Conservation (phyloP, 2,888 invertebrate species). For the Sinodicranocentrus sp. region DNA sequence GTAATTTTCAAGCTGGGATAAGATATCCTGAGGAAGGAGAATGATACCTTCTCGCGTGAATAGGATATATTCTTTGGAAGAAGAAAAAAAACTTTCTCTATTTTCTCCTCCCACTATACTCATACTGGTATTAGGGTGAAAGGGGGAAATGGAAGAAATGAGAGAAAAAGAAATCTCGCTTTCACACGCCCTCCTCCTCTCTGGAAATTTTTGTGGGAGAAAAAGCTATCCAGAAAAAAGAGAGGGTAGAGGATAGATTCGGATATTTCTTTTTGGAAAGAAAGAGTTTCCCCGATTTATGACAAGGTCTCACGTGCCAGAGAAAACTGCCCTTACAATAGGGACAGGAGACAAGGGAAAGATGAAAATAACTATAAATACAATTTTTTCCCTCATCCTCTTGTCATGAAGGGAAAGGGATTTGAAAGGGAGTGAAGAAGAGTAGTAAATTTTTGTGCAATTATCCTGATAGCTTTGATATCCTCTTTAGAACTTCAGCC, state of each 20-base stretch:
- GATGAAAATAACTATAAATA: slow-evolving; percentile 12
- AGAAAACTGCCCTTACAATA: too few species aligned
- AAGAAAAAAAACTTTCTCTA: too few species aligned
- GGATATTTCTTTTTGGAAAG: too few species aligned
- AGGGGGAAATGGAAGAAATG: slow-evolving; percentile 24
- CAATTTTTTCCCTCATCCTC: slow-evolving; percentile 4
- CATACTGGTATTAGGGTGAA: slow-evolving; percentile 24
- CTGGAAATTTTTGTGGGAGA: slow-evolving; percentile 28
- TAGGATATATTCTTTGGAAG: too few species aligned
- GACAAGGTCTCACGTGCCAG: slow-evolving; percentile 52
- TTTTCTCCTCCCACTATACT: too few species aligned
- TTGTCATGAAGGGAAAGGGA: slow-evolving; percentile 13
- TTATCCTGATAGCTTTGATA: slow-evolving; percentile 53
- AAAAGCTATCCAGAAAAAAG: too few species aligned
- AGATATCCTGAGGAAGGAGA: too few species aligned
- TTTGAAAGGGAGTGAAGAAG: slow-evolving; percentile 17
- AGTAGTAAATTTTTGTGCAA: slow-evolving; percentile 51
- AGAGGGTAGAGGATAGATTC: slow-evolving; percentile 18
- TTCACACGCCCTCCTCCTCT: slow-evolving; percentile 47
- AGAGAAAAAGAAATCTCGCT: slow-evolving; percentile 19
- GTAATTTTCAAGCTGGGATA: slow-evolving; percentile 23
- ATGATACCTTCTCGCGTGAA: too few species aligned
- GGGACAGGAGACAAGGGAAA: background rate
- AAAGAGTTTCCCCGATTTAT: slow-evolving; percentile 39
- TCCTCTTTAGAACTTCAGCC: too few species aligned